Evolutionary conservation across 2,113 vertebrate genomes (phyloP), one percentile per base, ranked within the genome.

Genomic region (Natator depressus): DNA sequence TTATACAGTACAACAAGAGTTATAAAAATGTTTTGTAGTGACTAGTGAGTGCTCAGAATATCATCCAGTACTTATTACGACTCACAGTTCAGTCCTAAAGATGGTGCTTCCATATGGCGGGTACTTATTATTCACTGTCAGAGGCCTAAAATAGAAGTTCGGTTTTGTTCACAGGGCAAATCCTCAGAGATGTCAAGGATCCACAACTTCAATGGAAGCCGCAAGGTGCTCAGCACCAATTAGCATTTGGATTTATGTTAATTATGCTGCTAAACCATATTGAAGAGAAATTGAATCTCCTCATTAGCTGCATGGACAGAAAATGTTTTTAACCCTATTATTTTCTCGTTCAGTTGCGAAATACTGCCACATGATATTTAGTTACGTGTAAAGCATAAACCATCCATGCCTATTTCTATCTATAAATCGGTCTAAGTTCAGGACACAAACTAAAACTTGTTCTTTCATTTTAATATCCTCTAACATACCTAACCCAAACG

Each of bases 11-110:
- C 38, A 85, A 51, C 65, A 6, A 47, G 14, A 42, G 55, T 29
- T n/a, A 50, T 7, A 80, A 91, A 72, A 94, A 5, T 78, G 84
- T 93, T 88, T 57, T 87, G 14, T 55, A n/a, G 27, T 91, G 53
- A 51, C 75, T 89, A 84, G 9, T 35, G 79, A 95, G 59, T 10
- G 5, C 89, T 89, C 80, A 90, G 5, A n/a, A 5, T 49, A 82
- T 62, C 57, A 89, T 76, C 8, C 47, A 87, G 1, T 7, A 85
- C 12, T 89, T 89, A 54, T 79, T 80, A 29, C 62, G 87, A 84
- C 86, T 72, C 57, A 80, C 25, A 88, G 11, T 5, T 82, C 65
- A 81, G 84, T 96, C 80, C 4, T 91, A 89, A 89, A 93, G 27
- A 47, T 65, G 65, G 20, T 1, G 0, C 4, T 93, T 91, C 84